Evolutionary conservation across 2,888 invertebrate genomes (phyloP).

Genomic region (Drosophila nr. perissopoda): DNA sequence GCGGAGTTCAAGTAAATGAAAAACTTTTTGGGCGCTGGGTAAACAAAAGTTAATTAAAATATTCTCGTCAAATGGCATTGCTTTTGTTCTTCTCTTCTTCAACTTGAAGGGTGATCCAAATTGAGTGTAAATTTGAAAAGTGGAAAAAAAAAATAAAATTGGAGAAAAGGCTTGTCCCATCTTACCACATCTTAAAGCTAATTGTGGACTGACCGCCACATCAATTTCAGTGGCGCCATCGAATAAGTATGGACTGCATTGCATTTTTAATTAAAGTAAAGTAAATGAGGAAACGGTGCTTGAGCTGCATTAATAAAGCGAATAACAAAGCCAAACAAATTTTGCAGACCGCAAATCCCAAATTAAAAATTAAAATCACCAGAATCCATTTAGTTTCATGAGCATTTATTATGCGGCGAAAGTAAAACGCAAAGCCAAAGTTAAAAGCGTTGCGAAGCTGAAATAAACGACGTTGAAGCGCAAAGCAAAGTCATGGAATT

Average conservation of each 20-base stretch:
- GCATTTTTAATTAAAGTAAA: slow-evolving; percentile 54
- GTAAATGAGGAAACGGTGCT: slow-evolving; percentile 21
- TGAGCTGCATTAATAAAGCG: slow-evolving; percentile 20
- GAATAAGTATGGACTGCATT: slow-evolving; percentile 22
- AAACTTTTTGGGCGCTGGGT: slow-evolving; percentile 52
- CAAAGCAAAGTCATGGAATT: slow-evolving; percentile 69
- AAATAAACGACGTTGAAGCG: slow-evolving; percentile 59
- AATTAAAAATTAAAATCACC: slow-evolving; percentile 77
- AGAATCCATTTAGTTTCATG: slow-evolving; percentile 65
- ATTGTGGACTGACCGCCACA: slow-evolving; percentile 32
- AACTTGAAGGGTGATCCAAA: slow-evolving; percentile 21
- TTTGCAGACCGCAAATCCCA: slow-evolving; percentile 46
- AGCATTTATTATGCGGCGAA: slow-evolving; percentile 35
- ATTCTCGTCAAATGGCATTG: slow-evolving; percentile 40
- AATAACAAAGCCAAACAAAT: slow-evolving; percentile 15
- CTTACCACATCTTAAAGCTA: slow-evolving; percentile 10
- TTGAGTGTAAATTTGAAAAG: slow-evolving; percentile 4
- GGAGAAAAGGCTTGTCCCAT: slow-evolving; percentile 11
- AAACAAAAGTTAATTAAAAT: slow-evolving; percentile 80
- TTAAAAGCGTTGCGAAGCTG: slow-evolving; percentile 41
- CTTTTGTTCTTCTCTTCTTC: slow-evolving; percentile 10
- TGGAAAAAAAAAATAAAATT: neutral
- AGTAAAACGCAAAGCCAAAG: slow-evolving; percentile 13
- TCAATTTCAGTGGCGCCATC: slow-evolving; percentile 15
- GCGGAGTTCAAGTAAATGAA: slow-evolving; percentile 41